Evolutionary conservation across 2,888 invertebrate genomes (phyloP).

Genomic region (Polydrusus tereticollis): DNA sequence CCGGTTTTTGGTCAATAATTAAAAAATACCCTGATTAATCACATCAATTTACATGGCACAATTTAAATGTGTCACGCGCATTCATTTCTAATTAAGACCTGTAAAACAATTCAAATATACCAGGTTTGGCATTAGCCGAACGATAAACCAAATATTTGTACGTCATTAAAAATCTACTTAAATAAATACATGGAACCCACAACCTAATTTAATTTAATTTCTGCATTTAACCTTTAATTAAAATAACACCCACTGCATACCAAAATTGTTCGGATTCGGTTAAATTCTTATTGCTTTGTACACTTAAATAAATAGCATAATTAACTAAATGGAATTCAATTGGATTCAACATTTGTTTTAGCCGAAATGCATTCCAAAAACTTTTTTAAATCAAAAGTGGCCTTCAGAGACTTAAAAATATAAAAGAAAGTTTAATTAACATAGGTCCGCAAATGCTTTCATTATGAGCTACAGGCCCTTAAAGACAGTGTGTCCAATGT

Average conservation of each 20-base stretch:
- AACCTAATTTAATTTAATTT: conserved; percentile 2
- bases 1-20: too few relatives aligned
- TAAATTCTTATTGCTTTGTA: not conserved
- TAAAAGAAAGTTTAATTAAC: too few relatives aligned
- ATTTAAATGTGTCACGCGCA: too few relatives aligned
- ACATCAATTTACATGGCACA: too few relatives aligned
- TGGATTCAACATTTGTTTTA: too few relatives aligned
- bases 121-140: not conserved
- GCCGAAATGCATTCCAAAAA: too few relatives aligned
- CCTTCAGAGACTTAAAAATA: too few relatives aligned
- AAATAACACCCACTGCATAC: not conserved
- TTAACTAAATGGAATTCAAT: not conserved
- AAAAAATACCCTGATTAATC: too few relatives aligned
- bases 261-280: not conserved
- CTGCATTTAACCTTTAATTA: not conserved
- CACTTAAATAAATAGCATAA: not conserved
- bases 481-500: too few relatives aligned
- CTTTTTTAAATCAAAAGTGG: too few relatives aligned
- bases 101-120: not conserved
- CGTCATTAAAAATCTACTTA: conserved; percentile 2
- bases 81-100: not conserved
- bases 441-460: too few relatives aligned
- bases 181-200: not conserved
- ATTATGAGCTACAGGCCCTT: too few relatives aligned
- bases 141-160: conserved; percentile 2